Evolutionary conservation across 2,888 invertebrate species (phyloP).

Genomic region (Ischnura elegans): DNA sequence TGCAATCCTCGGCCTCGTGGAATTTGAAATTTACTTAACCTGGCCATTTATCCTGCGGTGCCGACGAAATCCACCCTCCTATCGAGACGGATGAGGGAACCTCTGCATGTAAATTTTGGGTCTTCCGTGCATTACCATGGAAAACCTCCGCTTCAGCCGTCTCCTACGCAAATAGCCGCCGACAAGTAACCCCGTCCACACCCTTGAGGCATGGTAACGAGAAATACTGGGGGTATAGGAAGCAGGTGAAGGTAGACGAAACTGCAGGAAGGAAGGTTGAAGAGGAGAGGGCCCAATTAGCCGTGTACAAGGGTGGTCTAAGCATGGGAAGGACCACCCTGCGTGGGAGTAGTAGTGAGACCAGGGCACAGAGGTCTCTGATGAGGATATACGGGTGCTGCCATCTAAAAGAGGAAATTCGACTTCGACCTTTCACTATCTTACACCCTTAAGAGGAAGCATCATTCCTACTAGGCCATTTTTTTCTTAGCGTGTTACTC

Average conservation of each 20-base stretch:
- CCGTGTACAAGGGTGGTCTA: slow-evolving; percentile 48
- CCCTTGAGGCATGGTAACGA: slow-evolving; percentile 7
- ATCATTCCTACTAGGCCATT: too few relatives aligned
- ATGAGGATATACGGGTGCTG: not conserved
- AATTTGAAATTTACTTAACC: not conserved
- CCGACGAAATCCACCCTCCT: not conserved
- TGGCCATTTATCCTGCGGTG: not conserved
- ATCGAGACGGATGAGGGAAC: not conserved
- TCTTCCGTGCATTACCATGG: not conserved
- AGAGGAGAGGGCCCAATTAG: slow-evolving; percentile 47
- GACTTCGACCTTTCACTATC: not conserved
- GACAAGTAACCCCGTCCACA: not conserved
- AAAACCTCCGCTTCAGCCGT: not conserved
- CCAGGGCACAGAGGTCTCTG: not conserved
- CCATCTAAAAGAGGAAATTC: not conserved
- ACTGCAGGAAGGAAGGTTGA: not conserved
- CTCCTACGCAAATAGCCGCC: not conserved
- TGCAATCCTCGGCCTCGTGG: not conserved
- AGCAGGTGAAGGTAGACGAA: not conserved
- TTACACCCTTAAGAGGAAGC: not conserved
- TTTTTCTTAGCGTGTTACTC: too few relatives aligned
- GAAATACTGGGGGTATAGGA: not conserved
- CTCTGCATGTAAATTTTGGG: not conserved
- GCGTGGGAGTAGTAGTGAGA: not conserved
- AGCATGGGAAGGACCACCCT: not conserved